These are phyloP conservation scores for Apoderus coryli DNA, from an alignment of 2,888 invertebrate species.

Conservation along the genomic window DNA sequence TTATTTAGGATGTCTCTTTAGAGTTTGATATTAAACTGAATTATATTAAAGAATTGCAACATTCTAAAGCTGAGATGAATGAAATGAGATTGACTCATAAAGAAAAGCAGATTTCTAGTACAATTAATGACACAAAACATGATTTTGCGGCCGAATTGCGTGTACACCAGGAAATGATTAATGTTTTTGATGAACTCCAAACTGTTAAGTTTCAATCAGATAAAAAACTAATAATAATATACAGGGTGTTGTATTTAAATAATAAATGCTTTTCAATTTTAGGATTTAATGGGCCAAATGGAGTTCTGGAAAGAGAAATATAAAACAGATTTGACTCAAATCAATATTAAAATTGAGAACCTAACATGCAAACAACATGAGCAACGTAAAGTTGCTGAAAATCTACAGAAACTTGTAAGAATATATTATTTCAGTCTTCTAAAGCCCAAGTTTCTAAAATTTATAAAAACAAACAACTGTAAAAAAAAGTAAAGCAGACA, in stretches of 20 bases:
- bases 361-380: conserved; percentile 29
- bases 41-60: conserved; percentile 27
- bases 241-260: too few species aligned
- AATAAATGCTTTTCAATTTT: conserved; percentile 13
- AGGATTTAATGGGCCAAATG: conserved; percentile 28
- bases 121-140: conserved; percentile 22
- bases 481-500: too few species aligned
- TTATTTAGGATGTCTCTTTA: conserved; percentile 23
- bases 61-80: conserved; percentile 30
- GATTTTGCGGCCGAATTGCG: conserved; percentile 29
- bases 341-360: conserved; percentile 26
- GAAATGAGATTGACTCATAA: conserved; percentile 21
- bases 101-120: conserved; percentile 23
- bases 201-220: too few species aligned
- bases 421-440: conserved; percentile 10
- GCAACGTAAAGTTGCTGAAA: conserved; percentile 24
- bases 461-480: too few species aligned
- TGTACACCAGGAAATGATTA: conserved; percentile 27
- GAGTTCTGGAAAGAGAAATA: conserved; percentile 30
- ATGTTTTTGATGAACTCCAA: conserved; percentile 25
- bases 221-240: too few species aligned
- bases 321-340: conserved; percentile 27
- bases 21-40: conserved; percentile 24
- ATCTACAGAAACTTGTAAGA: conserved; percentile 27
- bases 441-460: too few species aligned